Evolutionary conservation across 1,140 invertebrate species (phyloP), one percentile per base, ranked within the genome.

Genomic region (Hyles euphorbiae): DNA sequence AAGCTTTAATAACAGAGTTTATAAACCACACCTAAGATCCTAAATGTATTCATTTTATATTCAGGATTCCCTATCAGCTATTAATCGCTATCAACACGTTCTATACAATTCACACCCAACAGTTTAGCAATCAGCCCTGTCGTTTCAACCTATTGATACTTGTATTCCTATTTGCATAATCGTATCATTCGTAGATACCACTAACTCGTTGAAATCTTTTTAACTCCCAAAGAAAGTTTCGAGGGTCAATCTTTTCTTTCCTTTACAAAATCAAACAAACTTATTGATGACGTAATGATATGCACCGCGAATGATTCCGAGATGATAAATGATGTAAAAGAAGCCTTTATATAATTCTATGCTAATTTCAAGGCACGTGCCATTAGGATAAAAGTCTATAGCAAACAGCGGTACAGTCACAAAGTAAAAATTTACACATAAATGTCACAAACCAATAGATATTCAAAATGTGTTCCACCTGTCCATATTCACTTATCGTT

Each of bases 381-480:
- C 4, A 22, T 32, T 45, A 47, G 53, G 36, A 44, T 12, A 32
- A 9, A 44, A 49, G 45, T 74, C 58, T 62, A 69, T 67, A 51
- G 53, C 6, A 56, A 32, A 58, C 46, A 53, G 49, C 43, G 59
- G 60, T 58, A 54, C 52, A 49, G 10, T 46, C 46, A 65, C 64
- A 68, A 70, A 61, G 59, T 70, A 70, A 61, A 69, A 76, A 83
- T 81, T 81, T 82, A 78, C 78, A 84, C 75, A 78, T 74, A 70
- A 78, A 84, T 79, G 61, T 67, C 22, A 65, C 69, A 63, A 70
- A 69, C 43, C 62, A 65, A 84, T 84, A 79, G 78, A 81, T 81
- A 86, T 87, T 81, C 84, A 81, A 87, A 86, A 78, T 48, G 5
- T 70, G 72, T 76, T 75, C 61, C 69, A 78, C 61, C 63, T 72